A percentile compares a stretch with the other conserved stretches of the same genome.
phyloP scores from a whole-genome alignment of 2,888 invertebrate species.

The Pherbina coryleti region DNA sequence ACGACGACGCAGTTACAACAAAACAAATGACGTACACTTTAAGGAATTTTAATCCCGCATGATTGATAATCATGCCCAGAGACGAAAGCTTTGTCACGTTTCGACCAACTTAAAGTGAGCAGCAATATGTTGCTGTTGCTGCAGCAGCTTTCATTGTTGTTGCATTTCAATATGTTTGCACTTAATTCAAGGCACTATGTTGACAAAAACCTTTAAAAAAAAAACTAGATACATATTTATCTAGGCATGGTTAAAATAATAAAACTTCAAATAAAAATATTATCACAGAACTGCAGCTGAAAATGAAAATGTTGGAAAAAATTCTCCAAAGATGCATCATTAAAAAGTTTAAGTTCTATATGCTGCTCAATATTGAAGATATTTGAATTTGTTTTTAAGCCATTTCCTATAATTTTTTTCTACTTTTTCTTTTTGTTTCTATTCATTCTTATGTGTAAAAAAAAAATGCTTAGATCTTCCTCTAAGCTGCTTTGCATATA shows the following conservation, averaged over 20 bases:
- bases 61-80: constrained; percentile 31
- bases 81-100: constrained; percentile 32
- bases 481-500: constrained; percentile 26
- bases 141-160: background rate
- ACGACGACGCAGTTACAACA: background rate
- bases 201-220: constrained; percentile 4
- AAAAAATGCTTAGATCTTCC: background rate
- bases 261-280: background rate
- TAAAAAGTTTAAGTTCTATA: constrained; percentile 13
- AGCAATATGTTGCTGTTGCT: background rate
- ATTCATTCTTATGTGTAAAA: background rate
- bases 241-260: background rate
- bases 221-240: background rate
- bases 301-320: background rate
- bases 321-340: constrained; percentile 9
- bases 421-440: background rate
- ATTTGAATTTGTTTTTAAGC: background rate
- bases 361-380: background rate
- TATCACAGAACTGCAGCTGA: background rate
- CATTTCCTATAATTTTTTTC: background rate
- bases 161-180: constrained; percentile 1
- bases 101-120: constrained; percentile 6
- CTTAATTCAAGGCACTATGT: background rate
- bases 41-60: constrained; percentile 27
- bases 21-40: constrained; percentile 14